phyloP scores from a whole-genome alignment of 2,113 vertebrate species.

The Oreamnos americanus region DNA sequence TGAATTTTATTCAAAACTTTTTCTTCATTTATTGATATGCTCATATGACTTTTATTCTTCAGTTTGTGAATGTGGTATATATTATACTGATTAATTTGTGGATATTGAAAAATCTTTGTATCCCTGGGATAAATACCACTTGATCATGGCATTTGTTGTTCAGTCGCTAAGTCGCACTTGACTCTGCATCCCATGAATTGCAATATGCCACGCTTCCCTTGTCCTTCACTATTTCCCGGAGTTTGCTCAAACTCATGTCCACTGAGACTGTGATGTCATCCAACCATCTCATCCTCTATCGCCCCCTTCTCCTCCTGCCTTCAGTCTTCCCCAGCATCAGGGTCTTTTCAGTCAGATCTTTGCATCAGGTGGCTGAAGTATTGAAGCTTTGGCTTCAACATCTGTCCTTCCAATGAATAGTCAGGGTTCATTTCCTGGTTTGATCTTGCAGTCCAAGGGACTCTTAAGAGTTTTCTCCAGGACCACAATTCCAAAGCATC shows the following conservation, averaged over 20 bases:
- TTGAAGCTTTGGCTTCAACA: neutral
- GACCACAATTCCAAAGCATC: neutral
- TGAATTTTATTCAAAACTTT: neutral
- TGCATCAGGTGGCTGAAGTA: neutral
- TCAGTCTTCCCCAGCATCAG: neutral
- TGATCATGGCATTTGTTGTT: neutral
- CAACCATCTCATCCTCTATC: neutral
- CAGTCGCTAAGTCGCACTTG: neutral
- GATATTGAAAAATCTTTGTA: neutral
- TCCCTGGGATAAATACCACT: neutral
- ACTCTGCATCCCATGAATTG: neutral
- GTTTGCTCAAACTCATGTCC: neutral
- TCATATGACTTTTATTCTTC: neutral
- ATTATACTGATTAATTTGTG: neutral
- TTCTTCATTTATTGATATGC: neutral
- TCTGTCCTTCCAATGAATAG: neutral
- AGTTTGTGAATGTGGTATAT: neutral
- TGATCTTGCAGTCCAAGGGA: neutral
- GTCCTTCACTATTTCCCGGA: neutral
- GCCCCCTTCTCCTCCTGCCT: accelerated
- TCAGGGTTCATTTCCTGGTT: neutral
- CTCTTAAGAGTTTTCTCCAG: neutral
- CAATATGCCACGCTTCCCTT: neutral
- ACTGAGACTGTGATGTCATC: neutral
- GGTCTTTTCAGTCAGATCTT: neutral